phyloP scores from a whole-genome alignment of 1,140 invertebrate genomes.

The Ooceraea biroi region DNA sequence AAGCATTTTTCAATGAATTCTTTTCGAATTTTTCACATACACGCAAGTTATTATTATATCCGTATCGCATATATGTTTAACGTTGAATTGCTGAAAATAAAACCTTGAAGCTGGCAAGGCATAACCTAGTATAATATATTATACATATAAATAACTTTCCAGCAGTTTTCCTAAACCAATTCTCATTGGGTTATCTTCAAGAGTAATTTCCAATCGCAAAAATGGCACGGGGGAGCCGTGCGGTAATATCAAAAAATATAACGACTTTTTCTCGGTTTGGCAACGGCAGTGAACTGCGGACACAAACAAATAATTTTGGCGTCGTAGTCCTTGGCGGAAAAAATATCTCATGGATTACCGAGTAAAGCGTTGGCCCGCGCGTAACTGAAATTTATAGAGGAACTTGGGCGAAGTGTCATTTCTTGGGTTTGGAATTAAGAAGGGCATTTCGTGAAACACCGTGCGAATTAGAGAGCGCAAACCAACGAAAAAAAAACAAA shows the following conservation, averaged over 20 bases:
- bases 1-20: background rate
- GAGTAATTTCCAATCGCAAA: background rate
- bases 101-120: background rate
- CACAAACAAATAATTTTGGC: slow-evolving; percentile 68
- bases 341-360: slow-evolving; percentile 68
- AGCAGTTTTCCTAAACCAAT: background rate
- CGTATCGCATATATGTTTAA: too few relatives aligned
- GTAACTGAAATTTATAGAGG: slow-evolving; percentile 67
- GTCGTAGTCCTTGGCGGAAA: slow-evolving; percentile 48
- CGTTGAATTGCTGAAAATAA: background rate
- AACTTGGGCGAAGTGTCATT: slow-evolving; percentile 64
- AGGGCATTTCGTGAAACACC: background rate
- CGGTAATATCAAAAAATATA: slow-evolving; percentile 24
- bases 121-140: background rate
- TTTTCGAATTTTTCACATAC: background rate
- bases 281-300: background rate
- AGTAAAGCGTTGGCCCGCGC: slow-evolving; percentile 12
- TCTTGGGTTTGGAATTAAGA: slow-evolving; percentile 56
- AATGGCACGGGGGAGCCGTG: background rate
- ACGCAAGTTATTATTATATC: background rate
- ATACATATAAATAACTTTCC: background rate
- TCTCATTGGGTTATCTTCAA: slow-evolving; percentile 11
- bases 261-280: slow-evolving; percentile 28
- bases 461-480: background rate
- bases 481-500: slow-evolving; percentile 38